Evolutionary conservation across 2,113 vertebrate species (phyloP).

Genomic region (Poicephalus gulielmi): DNA sequence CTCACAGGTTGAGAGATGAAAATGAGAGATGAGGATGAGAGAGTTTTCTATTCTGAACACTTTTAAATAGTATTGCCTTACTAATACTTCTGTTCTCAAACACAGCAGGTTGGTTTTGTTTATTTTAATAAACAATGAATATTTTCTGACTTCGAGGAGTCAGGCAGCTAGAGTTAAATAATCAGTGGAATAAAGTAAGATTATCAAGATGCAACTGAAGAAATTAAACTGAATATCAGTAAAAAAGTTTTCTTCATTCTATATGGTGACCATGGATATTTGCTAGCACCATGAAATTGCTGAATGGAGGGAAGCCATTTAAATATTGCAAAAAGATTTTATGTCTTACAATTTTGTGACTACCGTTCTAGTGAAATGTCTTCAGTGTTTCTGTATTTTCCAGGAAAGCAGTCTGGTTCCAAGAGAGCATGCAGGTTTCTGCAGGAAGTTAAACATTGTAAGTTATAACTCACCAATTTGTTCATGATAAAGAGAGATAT

Average conservation of each 20-base stretch:
- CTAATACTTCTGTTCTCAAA: not conserved
- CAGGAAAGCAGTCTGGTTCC: not conserved
- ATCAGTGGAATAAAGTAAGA: not conserved
- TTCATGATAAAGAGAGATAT: not conserved
- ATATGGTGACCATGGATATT: not conserved
- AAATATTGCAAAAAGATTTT: not conserved
- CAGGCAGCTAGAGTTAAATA: not conserved
- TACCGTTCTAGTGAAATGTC: not conserved
- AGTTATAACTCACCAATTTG: not conserved
- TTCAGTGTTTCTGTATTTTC: not conserved
- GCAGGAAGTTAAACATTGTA: not conserved
- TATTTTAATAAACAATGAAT: not conserved
- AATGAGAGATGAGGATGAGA: not conserved
- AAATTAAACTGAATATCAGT: not conserved
- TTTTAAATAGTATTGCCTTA: not conserved
- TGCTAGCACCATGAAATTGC: not conserved
- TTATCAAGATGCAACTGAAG: not conserved
- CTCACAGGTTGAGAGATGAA: not conserved
- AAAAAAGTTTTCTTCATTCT: not conserved
- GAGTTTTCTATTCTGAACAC: not conserved
- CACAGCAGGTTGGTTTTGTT: not conserved
- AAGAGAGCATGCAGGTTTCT: not conserved
- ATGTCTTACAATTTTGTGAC: not conserved
- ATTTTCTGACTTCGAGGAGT: not conserved
- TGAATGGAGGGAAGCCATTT: not conserved